Conservation (phyloP, 2,797 vertebrate species). For the Enteromius fasciolatus region DNA sequence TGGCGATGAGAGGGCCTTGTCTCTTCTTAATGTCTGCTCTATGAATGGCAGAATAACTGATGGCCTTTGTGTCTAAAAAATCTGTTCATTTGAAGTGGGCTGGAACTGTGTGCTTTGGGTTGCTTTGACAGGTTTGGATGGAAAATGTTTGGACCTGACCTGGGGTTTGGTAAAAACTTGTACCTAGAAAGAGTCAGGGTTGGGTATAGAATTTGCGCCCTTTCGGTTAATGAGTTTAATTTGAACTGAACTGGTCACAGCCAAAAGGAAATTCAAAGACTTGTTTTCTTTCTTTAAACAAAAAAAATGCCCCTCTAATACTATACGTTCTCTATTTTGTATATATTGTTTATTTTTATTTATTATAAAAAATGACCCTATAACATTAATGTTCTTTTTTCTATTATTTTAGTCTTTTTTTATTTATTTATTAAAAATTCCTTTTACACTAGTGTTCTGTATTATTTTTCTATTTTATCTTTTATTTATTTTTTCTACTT, state of each 20-base stretch:
- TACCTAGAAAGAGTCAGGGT: not conserved
- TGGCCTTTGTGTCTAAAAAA: conserved; percentile 23
- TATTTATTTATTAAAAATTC: not conserved
- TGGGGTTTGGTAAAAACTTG: not conserved
- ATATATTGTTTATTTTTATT: no score
- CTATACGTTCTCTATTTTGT: no score
- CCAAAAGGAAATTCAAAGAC: no score
- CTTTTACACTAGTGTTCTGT: not conserved
- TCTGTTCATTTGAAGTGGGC: not conserved
- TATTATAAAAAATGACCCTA: no score
- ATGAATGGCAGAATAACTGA: conserved; percentile 13
- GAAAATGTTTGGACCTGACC: not conserved
- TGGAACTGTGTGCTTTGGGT: not conserved
- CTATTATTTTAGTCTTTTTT: no score
- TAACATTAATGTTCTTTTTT: no score
- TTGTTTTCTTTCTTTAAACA: not conserved
- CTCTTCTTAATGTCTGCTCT: conserved; percentile 51
- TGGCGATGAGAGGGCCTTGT: conserved; percentile 59
- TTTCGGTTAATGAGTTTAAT: not conserved
- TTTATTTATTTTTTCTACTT: not conserved
- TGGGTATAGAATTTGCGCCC: not conserved
- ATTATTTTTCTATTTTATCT: not conserved
- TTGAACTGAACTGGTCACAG: not conserved
- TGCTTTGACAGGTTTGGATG: not conserved
- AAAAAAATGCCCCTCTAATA: no score